These are phyloP conservation scores for Rhombomys opimus DNA, from an alignment of 2,113 vertebrate genomes.

Conservation along the genomic window DNA sequence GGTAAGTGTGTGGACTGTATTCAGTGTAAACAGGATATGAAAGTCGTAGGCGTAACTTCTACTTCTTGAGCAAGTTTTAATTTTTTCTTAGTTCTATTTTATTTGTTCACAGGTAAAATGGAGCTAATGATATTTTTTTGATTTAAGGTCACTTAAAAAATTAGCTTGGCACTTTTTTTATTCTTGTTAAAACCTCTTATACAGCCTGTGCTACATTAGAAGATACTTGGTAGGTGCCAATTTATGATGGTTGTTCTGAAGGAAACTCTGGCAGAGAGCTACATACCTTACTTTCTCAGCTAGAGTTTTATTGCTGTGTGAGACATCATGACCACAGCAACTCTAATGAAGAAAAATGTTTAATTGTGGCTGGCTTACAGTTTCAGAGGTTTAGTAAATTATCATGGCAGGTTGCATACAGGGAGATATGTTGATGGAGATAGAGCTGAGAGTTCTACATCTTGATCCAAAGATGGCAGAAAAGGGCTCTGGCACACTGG, in stretches of 20 bases:
- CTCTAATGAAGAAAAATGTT: neutral
- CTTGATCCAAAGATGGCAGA: no score
- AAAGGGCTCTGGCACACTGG: neutral
- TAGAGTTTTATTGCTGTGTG: neutral
- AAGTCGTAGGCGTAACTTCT: neutral
- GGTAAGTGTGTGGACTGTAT: neutral
- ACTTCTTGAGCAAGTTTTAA: neutral
- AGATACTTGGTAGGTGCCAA: neutral
- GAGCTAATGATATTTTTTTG: neutral
- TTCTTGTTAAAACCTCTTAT: neutral
- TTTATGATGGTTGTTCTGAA: neutral
- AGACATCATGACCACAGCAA: neutral
- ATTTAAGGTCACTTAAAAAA: neutral
- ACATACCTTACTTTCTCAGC: neutral
- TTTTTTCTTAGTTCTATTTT: neutral
- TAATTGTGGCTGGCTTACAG: neutral
- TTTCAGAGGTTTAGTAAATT: no score
- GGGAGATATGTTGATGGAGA: no score
- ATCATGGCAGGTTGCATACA: no score
- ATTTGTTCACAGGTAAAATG: neutral
- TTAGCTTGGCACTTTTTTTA: neutral
- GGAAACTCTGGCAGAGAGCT: neutral
- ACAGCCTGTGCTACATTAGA: neutral
- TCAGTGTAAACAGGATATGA: neutral
- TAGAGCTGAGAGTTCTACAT: no score